phyloP scores from a whole-genome alignment of 1,140 invertebrate species.

The Plodia interpunctella region DNA sequence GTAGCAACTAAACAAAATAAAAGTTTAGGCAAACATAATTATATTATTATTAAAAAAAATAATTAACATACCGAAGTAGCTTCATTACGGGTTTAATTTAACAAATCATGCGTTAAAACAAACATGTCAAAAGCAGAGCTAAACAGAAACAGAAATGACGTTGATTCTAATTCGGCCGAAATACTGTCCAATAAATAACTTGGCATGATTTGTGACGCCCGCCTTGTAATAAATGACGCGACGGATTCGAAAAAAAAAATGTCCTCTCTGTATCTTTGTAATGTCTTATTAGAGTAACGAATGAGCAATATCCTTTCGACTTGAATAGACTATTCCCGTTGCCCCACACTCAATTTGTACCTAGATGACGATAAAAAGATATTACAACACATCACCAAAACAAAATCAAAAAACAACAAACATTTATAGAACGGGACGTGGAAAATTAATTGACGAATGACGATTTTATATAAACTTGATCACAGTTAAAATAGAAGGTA shows the following conservation, averaged over 20 bases:
- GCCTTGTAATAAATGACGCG: not conserved
- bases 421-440: no score
- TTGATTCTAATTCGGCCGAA: conserved; percentile 4
- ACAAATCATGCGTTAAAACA: not conserved
- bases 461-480: no score
- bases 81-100: not conserved
- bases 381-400: no score
- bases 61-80: not conserved
- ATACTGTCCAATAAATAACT: not conserved
- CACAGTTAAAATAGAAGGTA: no score
- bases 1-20: no score
- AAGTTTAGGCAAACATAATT: not conserved
- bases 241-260: not conserved
- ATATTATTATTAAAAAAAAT: not conserved
- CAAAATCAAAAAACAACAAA: no score
- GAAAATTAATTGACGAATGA: no score
- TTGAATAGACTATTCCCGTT: not conserved
- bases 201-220: not conserved
- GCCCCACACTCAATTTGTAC: no score
- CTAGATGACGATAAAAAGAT: no score
- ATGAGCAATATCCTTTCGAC: not conserved
- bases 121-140: not conserved
- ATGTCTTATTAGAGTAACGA: not conserved
- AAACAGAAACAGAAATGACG: not conserved
- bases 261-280: not conserved